phyloP scores from a whole-genome alignment of 2,797 vertebrate genomes.

The Otus scops region DNA sequence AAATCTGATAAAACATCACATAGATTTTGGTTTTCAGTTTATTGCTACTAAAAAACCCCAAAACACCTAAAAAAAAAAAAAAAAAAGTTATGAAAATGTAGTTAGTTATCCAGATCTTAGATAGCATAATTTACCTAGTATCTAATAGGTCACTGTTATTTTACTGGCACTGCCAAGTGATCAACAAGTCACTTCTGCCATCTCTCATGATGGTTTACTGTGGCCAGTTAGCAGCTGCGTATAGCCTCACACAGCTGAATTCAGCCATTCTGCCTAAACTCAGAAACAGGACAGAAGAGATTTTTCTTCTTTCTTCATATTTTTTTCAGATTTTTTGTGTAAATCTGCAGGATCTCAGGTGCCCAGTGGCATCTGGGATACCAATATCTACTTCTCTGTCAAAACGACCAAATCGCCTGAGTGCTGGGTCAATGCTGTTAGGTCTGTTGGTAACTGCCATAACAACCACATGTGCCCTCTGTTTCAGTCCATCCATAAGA shows the following conservation, averaged over 20 bases:
- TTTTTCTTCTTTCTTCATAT: neutral
- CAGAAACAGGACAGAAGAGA: neutral
- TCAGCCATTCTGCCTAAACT: neutral
- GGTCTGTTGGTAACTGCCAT: too few species aligned
- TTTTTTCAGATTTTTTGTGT: too few species aligned
- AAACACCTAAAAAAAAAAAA: too few species aligned
- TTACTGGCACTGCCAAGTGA: neutral
- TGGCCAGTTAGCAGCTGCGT: neutral
- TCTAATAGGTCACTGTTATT: neutral
- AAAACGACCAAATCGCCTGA: too few species aligned
- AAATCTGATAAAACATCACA: neutral
- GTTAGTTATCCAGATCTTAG: neutral
- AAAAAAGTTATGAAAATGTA: neutral
- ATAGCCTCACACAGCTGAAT: rapidly evolving
- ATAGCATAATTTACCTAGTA: neutral
- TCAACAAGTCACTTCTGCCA: neutral
- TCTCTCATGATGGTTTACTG: neutral
- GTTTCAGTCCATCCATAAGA: too few species aligned
- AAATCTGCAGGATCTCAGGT: too few species aligned
- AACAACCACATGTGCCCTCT: too few species aligned
- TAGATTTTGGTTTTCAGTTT: neutral
- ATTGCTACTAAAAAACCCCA: neutral
- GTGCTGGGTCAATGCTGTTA: too few species aligned
- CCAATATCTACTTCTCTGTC: too few species aligned
- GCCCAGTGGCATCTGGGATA: too few species aligned